Evolutionary conservation across 1,140 invertebrate species (phyloP), one percentile per base, ranked within the genome.

Genomic region (Charaxes varanes): DNA sequence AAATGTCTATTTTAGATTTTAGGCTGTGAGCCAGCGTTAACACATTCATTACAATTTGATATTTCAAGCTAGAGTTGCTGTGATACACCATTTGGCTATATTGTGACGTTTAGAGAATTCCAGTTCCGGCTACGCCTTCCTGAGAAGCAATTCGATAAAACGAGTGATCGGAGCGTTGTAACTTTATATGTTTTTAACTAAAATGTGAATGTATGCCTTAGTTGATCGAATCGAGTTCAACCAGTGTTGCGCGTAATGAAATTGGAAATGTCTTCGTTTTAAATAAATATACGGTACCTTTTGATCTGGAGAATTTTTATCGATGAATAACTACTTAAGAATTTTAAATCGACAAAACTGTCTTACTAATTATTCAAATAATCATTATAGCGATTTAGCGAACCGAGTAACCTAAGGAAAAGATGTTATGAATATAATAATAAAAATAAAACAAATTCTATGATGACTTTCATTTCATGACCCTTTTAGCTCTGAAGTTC

Each of bases 1-100:
- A 65, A 66, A 53, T 67, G 61, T 64, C 52, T 68, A 72, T 59
- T 55, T 62, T 79, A 78, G 67, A 74, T 67, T 62, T 73, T 72
- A 80, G 78, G 73, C 76, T 82, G 76, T 77, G 65, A 78, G 61
- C 68, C 79, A 71, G 68, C 65, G 46, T 71, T 55, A 61, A 62
- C 57, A 69, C 57, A 65, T 68, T 73, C 66, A 72, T 69, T 67
- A 70, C 62, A 69, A 76, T 69, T 76, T 70, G 52, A 74, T 65
- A 80, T 71, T 47, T 70, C 73, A 83, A 58, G 79, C 79, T 83
- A 83, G 76, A 80, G 73, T 79, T 77, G 68, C 79, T 83, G 79
- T 83, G 79, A 83, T 80, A 83, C 72, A 76, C 61, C 56, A 71
- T 80, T 80, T 80, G 78, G 73, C 76, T 78, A 78, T 77, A 23